Base-by-base conservation (phyloP, 2,113 vertebrate species). In the Crotophaga sulcirostris region DNA sequence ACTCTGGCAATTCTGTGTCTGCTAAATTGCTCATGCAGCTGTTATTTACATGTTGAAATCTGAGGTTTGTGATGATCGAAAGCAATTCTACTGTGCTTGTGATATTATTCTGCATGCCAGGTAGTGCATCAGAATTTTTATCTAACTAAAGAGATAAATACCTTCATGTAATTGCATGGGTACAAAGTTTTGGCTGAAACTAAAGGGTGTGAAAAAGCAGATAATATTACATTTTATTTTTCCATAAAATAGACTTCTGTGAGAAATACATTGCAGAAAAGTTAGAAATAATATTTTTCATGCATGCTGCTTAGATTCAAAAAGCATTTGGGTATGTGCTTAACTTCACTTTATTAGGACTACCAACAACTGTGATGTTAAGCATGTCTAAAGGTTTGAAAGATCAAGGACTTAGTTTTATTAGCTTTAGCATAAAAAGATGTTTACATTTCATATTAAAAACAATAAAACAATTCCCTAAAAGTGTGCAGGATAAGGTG, bases 21-120 rank as follows among this genome's bases (percentile, higher is more conserved):
- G 82, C 78, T 91, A 67, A 93, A 93, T 95, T 90, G 87, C 85
- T 94, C 81, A 28, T 84, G 82, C 79, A 96, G 82, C 91, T 96
- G 93, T 93, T 96, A 91, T 89, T 91, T 95, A 87, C 34, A 55
- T 80, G 78, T 77, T 87, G 54, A 93, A 87, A 93, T 94, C 79
- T 78, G 81, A 82, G 66, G 78, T 94, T 94, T 91, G 55, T 84
- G 63, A 84, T 47, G 59, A 83, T 92, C 0, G 4, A 93, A 91
- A 90, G 90, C 78, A 88, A 64, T 91, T 91, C 90, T 83, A 36
- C 52, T 70, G 34, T 91, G 67, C 78, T 86, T 38, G 33, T 84
- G 68, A 52, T 94, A 80, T 67, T 91, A 76, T 88, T 74, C 72
- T 88, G 70, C 51, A 55, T 93, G 55, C 68, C 84, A 95, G 87